Base-by-base conservation (phyloP, 2,797 vertebrate species). In the Spondyliosoma cantharus region DNA sequence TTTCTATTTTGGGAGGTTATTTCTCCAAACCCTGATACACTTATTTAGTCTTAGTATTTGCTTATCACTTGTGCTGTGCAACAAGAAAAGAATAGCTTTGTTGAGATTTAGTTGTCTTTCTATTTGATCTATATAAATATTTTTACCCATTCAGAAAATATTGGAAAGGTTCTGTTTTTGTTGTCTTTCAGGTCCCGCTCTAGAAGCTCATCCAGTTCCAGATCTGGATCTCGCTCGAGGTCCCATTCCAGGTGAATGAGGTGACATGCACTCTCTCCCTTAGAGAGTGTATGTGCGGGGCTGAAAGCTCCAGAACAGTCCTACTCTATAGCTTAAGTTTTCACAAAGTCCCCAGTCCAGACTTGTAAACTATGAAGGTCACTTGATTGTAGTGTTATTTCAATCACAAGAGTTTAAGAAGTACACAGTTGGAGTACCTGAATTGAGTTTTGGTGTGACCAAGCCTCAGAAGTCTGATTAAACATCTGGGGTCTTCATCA, bases 221-320 rank as follows among this genome's bases (percentile, higher is more conserved):
- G 97, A 90, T 99, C 97, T 93, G 96, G 97, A 88, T 98, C 98
- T 94, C 96, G 95, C 91, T 99, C 98, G 79, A 97, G 95, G 93
- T 98, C 97, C 93, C 96, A 95, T 96, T 99, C 98, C 96, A 99
- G 98, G 98, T 99, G 97, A 99, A 99, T 99, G 96, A 97, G 97
- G 97, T 99, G 96, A 95, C 96, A 94, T 95, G 92, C 97, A 95
- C 96, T 96, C 95, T 94, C 93, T 90, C 95, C 90, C 86, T 90
- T 90, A 92, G 96, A 95, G 96, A 95, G 96, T 95, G 96, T 92
- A 90, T 92, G 93, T 93, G 78, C 92, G 89, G 93, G 93, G 90
- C 95, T 87, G 75, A 83, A 91, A 86, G 85, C 82, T 87, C 71
- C 84, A 64, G 60, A 89, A 76, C 85, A 88, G 82, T 81, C 83